Conservation (phyloP, 2,797 vertebrate genomes). For the Todus mexicanus region DNA sequence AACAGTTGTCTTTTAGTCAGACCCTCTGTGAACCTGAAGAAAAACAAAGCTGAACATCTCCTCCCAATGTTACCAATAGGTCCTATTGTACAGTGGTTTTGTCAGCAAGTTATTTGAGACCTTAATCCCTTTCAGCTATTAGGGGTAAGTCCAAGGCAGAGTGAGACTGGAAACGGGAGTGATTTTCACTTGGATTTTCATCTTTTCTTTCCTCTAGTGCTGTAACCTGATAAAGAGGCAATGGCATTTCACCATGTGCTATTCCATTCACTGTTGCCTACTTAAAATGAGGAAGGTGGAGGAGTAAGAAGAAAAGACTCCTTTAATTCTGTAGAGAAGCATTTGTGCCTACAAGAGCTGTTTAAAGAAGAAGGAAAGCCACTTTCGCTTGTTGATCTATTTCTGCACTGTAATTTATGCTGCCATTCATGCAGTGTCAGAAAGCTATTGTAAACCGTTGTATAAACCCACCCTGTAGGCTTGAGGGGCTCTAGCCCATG, state of each 20-base stretch:
- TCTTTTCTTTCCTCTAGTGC: background rate
- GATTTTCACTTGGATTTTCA: constrained; percentile 29
- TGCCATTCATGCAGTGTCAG: background rate
- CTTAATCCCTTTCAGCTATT: constrained; percentile 29
- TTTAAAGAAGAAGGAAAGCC: constrained; percentile 36
- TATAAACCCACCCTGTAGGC: background rate
- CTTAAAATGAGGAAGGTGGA: constrained; percentile 49
- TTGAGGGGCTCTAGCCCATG: background rate
- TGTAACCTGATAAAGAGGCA: constrained; percentile 28
- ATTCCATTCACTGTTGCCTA: background rate
- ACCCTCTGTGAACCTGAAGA: background rate
- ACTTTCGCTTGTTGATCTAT: constrained; percentile 45
- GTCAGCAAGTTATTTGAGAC: background rate
- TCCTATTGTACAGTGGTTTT: background rate
- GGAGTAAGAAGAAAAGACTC: constrained; percentile 37
- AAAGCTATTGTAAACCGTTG: background rate
- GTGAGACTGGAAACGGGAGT: background rate
- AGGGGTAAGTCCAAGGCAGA: background rate
- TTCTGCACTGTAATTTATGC: constrained; percentile 48
- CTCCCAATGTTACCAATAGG: background rate
- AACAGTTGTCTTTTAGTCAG: background rate
- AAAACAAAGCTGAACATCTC: constrained; percentile 9
- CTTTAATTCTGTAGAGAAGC: background rate
- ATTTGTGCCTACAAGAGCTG: constrained; percentile 5
- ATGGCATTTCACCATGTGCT: background rate